A percentile compares a stretch with the other conserved stretches of the same genome.
Conservation (phyloP, 2,113 vertebrate genomes). For the Sinocyclocheilus anophthalmus region DNA sequence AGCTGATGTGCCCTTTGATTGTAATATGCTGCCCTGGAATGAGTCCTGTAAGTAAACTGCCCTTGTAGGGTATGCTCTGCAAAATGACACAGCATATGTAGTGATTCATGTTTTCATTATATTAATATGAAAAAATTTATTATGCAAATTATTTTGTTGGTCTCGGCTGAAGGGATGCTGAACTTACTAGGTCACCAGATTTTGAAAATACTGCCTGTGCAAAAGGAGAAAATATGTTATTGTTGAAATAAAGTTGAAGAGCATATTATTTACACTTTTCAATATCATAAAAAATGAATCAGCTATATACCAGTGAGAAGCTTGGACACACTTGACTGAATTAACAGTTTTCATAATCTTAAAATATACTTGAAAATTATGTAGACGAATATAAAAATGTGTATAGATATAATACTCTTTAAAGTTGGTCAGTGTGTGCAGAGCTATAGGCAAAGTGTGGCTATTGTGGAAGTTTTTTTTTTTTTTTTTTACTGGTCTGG, state of each 20-base stretch:
- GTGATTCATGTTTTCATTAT: neutral
- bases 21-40: conserved; percentile 82
- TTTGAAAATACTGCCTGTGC: conserved; percentile 77
- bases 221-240: conserved; percentile 9
- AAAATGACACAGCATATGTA: conserved; percentile 47
- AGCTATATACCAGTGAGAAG: neutral
- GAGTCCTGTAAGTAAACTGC: conserved; percentile 80
- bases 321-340: neutral
- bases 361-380: neutral
- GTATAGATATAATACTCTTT: neutral
- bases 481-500: neutral
- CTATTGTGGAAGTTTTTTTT: neutral
- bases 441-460: neutral
- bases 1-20: conserved; percentile 87
- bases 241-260: neutral
- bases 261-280: neutral
- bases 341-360: neutral
- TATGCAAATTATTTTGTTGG: neutral
- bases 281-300: neutral
- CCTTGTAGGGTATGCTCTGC: conserved; percentile 85
- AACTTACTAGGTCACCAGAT: conserved; percentile 79
- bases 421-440: neutral
- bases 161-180: neutral
- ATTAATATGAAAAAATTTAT: neutral
- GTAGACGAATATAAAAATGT: neutral